A percentile compares a stretch with the other conserved stretches of the same genome.
phyloP scores from a whole-genome alignment of 2,113 vertebrate genomes.

The Neogale vison region DNA sequence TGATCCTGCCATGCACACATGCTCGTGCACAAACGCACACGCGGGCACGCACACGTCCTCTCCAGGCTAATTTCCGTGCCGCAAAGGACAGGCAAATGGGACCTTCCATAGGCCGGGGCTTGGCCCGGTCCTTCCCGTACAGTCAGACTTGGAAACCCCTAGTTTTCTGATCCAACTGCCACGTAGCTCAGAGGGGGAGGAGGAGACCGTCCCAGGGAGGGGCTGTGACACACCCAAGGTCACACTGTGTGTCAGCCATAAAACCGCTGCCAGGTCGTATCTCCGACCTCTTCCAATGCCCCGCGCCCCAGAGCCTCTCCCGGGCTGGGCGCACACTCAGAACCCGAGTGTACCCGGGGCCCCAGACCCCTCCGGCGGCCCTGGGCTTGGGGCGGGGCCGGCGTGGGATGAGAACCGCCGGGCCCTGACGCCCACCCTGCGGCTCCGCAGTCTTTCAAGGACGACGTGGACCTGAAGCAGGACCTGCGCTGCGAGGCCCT shows the following conservation, averaged over 20 bases:
- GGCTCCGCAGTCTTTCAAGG: constrained; percentile 90
- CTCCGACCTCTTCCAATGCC: background rate
- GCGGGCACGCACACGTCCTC: accelerated
- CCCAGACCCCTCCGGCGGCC: background rate
- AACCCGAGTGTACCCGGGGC: background rate
- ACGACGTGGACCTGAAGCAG: constrained; percentile 96
- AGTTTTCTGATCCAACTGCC: background rate
- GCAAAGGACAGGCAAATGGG: background rate
- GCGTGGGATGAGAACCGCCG: background rate
- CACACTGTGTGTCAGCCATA: background rate
- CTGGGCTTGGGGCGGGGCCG: background rate
- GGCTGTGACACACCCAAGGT: background rate
- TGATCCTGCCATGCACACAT: background rate
- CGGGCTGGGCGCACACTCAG: background rate
- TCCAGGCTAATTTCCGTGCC: background rate
- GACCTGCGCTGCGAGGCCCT: constrained; percentile 93
- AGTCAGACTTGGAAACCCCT: background rate
- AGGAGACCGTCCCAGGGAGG: background rate
- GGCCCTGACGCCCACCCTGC: constrained; percentile 69
- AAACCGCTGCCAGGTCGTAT: background rate
- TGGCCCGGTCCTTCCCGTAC: background rate
- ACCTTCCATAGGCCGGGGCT: background rate
- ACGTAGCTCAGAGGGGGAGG: background rate
- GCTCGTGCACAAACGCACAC: background rate
- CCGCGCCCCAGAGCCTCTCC: background rate